A percentile compares a stretch with the other conserved stretches of the same genome.
Conservation (phyloP, 92 coral and sea anemone genomes). For the Paragorgia papillata region DNA sequence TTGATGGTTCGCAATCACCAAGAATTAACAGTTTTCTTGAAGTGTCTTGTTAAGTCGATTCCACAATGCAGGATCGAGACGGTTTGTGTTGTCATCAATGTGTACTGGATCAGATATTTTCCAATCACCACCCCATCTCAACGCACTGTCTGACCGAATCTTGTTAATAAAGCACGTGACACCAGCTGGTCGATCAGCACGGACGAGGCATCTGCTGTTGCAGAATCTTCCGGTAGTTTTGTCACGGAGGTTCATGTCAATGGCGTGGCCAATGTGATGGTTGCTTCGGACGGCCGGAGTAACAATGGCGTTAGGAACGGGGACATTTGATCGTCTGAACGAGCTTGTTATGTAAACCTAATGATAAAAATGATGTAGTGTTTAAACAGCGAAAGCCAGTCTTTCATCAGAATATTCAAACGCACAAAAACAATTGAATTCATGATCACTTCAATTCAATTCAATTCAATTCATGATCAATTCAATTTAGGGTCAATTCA, state of each 20-base stretch:
- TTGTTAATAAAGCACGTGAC: constrained; percentile 3
- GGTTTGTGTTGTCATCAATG: not conserved
- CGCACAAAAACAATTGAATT: no score
- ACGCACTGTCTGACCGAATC: not conserved
- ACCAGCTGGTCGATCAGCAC: not conserved
- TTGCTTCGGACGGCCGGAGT: constrained; percentile 56
- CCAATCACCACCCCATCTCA: constrained; percentile 6
- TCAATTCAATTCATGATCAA: no score
- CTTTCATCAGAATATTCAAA: no score
- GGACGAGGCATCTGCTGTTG: constrained; percentile 6
- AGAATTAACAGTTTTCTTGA: not conserved
- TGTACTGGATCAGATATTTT: constrained; percentile 3
- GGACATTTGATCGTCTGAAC: constrained; percentile 33
- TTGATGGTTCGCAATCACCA: no score
- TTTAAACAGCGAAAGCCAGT: no score
- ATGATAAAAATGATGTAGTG: no score
- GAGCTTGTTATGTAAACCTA: constrained; percentile 61
- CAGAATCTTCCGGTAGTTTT: not conserved
- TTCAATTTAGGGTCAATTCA: no score
- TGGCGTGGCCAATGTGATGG: constrained; percentile 66
- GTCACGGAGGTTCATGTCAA: constrained; percentile 58
- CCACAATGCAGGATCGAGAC: not conserved
- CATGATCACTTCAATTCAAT: no score
- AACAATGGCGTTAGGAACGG: constrained; percentile 47
- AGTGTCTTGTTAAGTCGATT: not conserved